A percentile compares a stretch with the other conserved stretches of the same genome.
phyloP scores from a whole-genome alignment of 1,140 invertebrate genomes.

The Meteorus sp. region DNA sequence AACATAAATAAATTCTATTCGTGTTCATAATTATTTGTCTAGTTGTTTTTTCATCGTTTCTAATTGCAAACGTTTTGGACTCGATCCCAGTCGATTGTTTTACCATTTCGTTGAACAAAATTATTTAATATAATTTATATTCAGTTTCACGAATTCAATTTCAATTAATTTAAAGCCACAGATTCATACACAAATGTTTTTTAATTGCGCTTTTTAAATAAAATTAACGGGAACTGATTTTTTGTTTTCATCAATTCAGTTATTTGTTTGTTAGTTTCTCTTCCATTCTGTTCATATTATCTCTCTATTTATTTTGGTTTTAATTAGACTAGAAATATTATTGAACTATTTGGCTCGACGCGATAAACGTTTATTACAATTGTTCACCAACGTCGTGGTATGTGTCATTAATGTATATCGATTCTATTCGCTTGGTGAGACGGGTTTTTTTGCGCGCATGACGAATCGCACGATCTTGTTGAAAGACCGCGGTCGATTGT shows the following conservation, averaged over 20 bases:
- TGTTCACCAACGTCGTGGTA: constrained; percentile 13
- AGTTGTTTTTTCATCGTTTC: neutral
- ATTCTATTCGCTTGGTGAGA: constrained; percentile 23
- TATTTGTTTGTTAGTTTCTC: too few species aligned
- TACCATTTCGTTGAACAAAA: constrained; percentile 1
- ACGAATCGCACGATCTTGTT: constrained; percentile 22
- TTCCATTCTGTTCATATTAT: too few species aligned
- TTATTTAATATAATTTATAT: neutral
- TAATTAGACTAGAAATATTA: constrained; percentile 21
- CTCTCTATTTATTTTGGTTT: constrained; percentile 7
- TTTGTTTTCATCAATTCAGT: too few species aligned
- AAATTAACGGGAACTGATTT: too few species aligned
- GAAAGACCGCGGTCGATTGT: constrained; percentile 16
- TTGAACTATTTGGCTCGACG: constrained; percentile 13
- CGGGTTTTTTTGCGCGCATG: constrained; percentile 23
- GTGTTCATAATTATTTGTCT: neutral
- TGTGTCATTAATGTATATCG: constrained; percentile 33
- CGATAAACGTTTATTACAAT: constrained; percentile 20
- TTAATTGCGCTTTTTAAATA: too few species aligned
- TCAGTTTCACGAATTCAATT: too few species aligned
- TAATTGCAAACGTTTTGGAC: neutral
- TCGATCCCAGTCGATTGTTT: constrained; percentile 17
- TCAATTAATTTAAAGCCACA: too few species aligned
- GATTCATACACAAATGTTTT: constrained; percentile 24
- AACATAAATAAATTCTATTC: too few species aligned